phyloP scores from a whole-genome alignment of 2,113 vertebrate genomes.

The Ciconia stormi region DNA sequence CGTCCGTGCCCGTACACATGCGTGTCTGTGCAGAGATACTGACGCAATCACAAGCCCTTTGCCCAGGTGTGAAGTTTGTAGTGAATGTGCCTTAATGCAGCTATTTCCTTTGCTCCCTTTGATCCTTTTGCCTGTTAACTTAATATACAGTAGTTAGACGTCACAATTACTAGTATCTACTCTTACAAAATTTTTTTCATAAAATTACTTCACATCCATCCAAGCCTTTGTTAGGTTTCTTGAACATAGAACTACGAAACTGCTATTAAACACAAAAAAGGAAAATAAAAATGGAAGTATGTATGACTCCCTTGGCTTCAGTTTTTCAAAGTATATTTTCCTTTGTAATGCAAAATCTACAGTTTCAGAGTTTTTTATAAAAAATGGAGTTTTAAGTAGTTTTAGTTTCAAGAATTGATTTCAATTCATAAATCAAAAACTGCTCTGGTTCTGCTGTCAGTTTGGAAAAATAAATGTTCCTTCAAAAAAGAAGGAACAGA shows the following conservation, averaged over 20 bases:
- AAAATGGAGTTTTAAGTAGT: not conserved
- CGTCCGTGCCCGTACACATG: rapidly evolving
- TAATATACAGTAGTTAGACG: not conserved
- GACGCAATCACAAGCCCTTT: not conserved
- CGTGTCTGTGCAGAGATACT: not conserved
- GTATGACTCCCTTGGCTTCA: not conserved
- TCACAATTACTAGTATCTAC: not conserved
- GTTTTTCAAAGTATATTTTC: not conserved
- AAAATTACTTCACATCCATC: not conserved
- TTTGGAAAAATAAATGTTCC: not conserved
- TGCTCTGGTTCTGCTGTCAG: not conserved
- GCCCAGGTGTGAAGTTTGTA: not conserved
- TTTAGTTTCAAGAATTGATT: not conserved
- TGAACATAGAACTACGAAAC: not conserved
- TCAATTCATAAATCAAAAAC: not conserved
- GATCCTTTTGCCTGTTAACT: not conserved
- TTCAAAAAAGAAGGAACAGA: not conserved
- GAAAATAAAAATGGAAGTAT: not conserved
- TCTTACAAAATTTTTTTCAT: not conserved
- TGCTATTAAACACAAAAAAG: not conserved
- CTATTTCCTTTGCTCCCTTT: not conserved
- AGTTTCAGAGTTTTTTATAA: not conserved
- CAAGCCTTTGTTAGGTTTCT: not conserved
- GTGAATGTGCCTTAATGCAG: not conserved
- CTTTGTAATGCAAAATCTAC: not conserved